Evolutionary conservation across 2,113 vertebrate genomes (phyloP), one percentile per base, ranked within the genome.

Genomic region (Xiphophorus hellerii): DNA sequence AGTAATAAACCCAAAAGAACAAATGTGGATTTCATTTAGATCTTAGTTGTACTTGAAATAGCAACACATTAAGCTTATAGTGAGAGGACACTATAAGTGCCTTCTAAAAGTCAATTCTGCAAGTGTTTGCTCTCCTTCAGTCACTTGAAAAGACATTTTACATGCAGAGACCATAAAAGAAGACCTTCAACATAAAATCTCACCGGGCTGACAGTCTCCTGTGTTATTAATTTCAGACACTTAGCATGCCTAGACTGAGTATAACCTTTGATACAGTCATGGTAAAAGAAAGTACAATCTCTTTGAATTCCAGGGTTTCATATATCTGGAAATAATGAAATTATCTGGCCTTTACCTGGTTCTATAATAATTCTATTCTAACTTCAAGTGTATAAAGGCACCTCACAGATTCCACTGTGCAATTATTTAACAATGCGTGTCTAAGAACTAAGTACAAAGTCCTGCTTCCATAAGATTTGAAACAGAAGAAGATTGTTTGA

Each of bases 21-120:
- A 84, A 88, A 90, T 88, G 51, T 76, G 62, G 66, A 83, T 85
- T 81, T 84, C 84, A 80, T 81, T 86, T 87, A 87, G 87, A 79
- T 72, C 73, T 84, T 89, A 20, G 78, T 84, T 74, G 44, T 28
- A 37, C 54, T 73, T 82, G 73, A 91, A 88, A 90, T 90, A 78
- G 63, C 84, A 89, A 67, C 76, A 79, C 87, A 83, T 82, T 86
- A 81, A 82, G 82, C 87, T 77, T 77, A 77, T 62, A 66, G 80
- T 77, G 71, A 87, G 80, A 82, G 72, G 81, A 80, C 1, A 65
- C 74, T 77, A 65, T 25, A 30, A 76, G 69, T 74, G 83, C 82
- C 73, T 87, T 79, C 72, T 73, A 73, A 77, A 73, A 66, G 75
- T 82, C 61, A 54, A 39, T 73, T 83, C 77, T 70, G 83, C 63